These are phyloP conservation scores for Brachionus koreanus DNA, from an alignment of 1,140 invertebrate species.

Conservation along the genomic window DNA sequence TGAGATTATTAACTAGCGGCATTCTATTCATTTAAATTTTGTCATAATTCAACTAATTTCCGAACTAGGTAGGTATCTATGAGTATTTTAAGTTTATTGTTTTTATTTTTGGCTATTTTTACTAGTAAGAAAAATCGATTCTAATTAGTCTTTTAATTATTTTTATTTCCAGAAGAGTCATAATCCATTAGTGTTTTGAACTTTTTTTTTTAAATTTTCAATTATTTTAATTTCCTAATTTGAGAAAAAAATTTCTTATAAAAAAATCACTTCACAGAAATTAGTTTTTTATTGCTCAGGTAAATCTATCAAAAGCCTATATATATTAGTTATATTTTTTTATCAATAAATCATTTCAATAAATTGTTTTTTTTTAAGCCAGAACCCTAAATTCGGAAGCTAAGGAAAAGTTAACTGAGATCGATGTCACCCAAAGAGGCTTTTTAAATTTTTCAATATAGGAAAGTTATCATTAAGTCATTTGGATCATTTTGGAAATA, in stretches of 20 bases:
- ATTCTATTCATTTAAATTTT: conserved; percentile 10
- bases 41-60: conserved; percentile 30
- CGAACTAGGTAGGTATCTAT: conserved; percentile 13
- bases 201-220: conserved; percentile 6
- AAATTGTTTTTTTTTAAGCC: not conserved
- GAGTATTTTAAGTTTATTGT: conserved; percentile 25
- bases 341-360: not conserved
- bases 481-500: not conserved
- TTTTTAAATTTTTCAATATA: not conserved
- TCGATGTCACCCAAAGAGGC: not conserved
- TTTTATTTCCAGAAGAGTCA: conserved; percentile 20
- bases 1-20: not conserved
- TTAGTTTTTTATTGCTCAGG: not conserved
- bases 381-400: not conserved
- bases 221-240: conserved; percentile 34
- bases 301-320: not conserved
- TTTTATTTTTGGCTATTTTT: conserved; percentile 43
- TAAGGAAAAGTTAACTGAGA: not conserved
- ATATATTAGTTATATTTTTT: not conserved
- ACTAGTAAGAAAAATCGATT: not conserved
- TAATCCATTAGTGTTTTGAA: conserved; percentile 25
- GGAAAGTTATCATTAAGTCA: not conserved
- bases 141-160: conserved; percentile 31
- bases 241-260: not conserved
- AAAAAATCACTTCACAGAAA: not conserved